Conservation (phyloP, 92 coral and sea anemone species). For the Zoanthus sansibaricus region DNA sequence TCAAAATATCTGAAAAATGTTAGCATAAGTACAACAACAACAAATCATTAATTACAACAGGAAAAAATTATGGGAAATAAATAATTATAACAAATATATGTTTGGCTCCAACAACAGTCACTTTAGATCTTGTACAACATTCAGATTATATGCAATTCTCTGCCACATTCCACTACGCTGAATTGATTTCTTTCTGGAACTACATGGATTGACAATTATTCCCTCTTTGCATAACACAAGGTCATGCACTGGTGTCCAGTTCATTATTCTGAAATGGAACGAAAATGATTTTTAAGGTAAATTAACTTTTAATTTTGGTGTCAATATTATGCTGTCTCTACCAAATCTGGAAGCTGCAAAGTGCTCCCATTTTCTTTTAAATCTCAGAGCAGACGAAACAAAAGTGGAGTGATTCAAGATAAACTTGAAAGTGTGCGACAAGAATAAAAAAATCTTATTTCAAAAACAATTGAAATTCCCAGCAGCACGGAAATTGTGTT, state of each 20-base stretch:
- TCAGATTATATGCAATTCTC: conserved; percentile 49
- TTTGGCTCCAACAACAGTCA: conserved; percentile 12
- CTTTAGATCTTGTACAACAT: conserved; percentile 8
- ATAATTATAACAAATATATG: not conserved
- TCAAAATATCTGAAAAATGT: conserved; percentile 17
- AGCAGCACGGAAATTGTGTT: no score
- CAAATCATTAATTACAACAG: conserved; percentile 22
- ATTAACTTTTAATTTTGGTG: no score
- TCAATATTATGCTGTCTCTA: no score
- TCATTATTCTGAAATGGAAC: conserved; percentile 16
- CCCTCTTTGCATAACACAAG: conserved; percentile 44
- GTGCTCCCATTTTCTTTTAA: no score
- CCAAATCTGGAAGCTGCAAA: no score
- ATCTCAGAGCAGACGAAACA: no score
- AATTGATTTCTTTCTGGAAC: conserved; percentile 48
- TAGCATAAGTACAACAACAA: conserved; percentile 25
- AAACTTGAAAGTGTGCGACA: no score
- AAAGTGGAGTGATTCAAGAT: no score
- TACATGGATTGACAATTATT: conserved; percentile 46
- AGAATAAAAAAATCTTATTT: no score
- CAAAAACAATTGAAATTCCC: no score
- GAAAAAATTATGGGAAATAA: conserved; percentile 16
- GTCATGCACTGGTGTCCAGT: conserved; percentile 54
- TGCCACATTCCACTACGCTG: conserved; percentile 64
- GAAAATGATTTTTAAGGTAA: no score